phyloP scores from a whole-genome alignment of 2,113 vertebrate genomes.

The Lepus americanus region DNA sequence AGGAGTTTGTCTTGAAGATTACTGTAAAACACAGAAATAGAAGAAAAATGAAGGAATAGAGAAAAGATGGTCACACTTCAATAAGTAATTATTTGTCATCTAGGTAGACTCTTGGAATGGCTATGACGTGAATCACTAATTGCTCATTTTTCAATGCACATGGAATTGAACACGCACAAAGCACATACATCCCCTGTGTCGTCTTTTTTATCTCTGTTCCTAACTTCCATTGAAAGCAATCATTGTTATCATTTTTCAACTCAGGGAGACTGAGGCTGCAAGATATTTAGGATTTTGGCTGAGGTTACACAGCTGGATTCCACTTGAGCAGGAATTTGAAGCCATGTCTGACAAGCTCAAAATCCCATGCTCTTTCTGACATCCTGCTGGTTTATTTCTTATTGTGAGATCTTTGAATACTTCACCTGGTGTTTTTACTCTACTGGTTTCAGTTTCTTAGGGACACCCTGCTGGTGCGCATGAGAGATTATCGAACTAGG shows the following conservation, averaged over 20 bases:
- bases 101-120: neutral
- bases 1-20: neutral
- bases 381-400: neutral
- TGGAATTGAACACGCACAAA: neutral
- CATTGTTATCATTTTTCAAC: neutral
- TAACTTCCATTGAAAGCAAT: neutral
- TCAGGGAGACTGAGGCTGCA: neutral
- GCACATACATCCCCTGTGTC: neutral
- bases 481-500: too few species aligned
- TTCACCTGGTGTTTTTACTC: neutral
- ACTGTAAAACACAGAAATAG: neutral
- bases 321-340: neutral
- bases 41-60: neutral
- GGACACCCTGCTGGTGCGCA: neutral
- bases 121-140: neutral
- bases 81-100: neutral
- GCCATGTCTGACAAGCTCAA: neutral
- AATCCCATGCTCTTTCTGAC: neutral
- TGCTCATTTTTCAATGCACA: neutral
- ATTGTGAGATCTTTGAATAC: neutral
- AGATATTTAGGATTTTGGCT: neutral
- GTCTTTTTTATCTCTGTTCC: neutral
- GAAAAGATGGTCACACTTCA: neutral
- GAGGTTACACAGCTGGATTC: neutral
- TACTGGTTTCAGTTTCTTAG: neutral